A percentile compares a stretch with the other conserved stretches of the same genome.
These are phyloP conservation scores for western clawed frog (Xenopus tropicalis) DNA, from an alignment of 2,113 vertebrate genomes.

Conservation along the genomic window UCB_Xtro_10.0 CM004451.2:38157501-38158000, in stretches of 20 bases:
- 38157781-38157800: no score
- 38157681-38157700: conserved; percentile 97
- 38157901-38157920: conserved; percentile 99
- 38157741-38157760: conserved; percentile 97
- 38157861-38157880: conserved; percentile 99
- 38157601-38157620: no score
- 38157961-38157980: conserved; percentile 71
- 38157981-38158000: no score
- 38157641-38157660: no score
- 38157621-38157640: no score
- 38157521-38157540: no score
- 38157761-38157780: conserved; percentile 83
- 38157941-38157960: conserved; percentile 97
- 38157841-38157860: conserved; percentile 70
- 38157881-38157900: conserved; percentile 97
- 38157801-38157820: no score
- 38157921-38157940: conserved; percentile 97
- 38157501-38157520: no score
- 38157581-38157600: no score
- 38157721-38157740: conserved; percentile 96
- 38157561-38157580: no score
- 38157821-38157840: not conserved
- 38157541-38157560: no score
- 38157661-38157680: conserved; percentile 73
- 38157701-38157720: conserved; percentile 96